Evolutionary conservation across 2,113 vertebrate genomes (phyloP), one percentile per base, ranked within the genome.

Genomic region (Oxyura jamaicensis): DNA sequence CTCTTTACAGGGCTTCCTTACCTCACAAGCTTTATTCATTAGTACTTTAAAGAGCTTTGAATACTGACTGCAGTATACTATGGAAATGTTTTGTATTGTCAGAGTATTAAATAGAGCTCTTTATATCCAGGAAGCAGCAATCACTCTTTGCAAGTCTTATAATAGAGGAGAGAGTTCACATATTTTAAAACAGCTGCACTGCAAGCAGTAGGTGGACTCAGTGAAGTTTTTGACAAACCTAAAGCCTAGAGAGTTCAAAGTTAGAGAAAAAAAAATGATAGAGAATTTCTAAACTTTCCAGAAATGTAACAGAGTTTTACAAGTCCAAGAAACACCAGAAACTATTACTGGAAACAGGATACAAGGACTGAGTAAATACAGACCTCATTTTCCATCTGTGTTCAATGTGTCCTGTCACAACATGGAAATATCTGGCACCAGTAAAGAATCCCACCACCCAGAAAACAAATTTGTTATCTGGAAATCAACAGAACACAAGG

Each of bases 1-100:
- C 85, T 95, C 95, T 96, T 95, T 81, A 93, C 63, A 80, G 79
- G 67, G 89, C 77, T 93, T 93, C 35, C 28, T 35, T 91, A 89
- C 56, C 71, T 69, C 86, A 62, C 60, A 81, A 84, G 72, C 74
- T 90, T 89, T 78, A 91, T 92, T 90, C 83, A 62, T 83, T 74
- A 72, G 77, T 92, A 82, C 86, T 94, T 96, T 31, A 62, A 96
- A 93, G 41, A 92, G 96, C 86, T 81, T 75, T 84, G 81, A 59
- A 86, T 76, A 94, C 59, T 33, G 63, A 62, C 66, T 91, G 59
- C 35, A 90, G 44, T 20, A 39, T 55, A 15, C 78, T 71, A 25
- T 28, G 67, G 52, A 89, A 93, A 41, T 41, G 55, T 68, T 85
- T 66, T 56, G n/a, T 31, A 59, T 56, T 76, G 60, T 83, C 44